Percentiles rank a stretch among this genome's conserved stretches.
phyloP scores from a whole-genome alignment of 1,140 invertebrate species.

The fruit fly (Drosophila melanogaster) region DNA sequence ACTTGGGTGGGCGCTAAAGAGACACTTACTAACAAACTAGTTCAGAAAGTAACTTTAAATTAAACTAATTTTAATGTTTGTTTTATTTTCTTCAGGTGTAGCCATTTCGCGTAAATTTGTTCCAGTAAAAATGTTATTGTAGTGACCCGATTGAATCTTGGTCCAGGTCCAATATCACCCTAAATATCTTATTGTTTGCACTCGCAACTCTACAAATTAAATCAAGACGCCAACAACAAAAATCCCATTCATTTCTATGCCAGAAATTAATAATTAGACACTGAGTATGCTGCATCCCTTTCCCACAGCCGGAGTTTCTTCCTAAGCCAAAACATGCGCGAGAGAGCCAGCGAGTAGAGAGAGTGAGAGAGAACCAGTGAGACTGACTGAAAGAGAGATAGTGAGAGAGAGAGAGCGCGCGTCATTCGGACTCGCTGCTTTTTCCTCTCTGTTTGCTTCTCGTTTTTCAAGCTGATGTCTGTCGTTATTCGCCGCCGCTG shows the following conservation, averaged over 20 bases:
- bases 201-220: constrained; percentile 15
- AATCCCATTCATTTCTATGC: constrained; percentile 33
- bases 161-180: neutral
- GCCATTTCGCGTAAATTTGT: too few relatives aligned
- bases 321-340: constrained; percentile 62
- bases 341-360: constrained; percentile 21
- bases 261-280: constrained; percentile 43
- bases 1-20: too few relatives aligned
- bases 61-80: neutral
- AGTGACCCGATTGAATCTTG: neutral
- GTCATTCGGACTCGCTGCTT: constrained; percentile 18
- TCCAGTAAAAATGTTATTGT: neutral
- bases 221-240: constrained; percentile 27
- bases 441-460: constrained; percentile 15
- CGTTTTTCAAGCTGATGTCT: constrained; percentile 36
- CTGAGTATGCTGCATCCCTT: constrained; percentile 8
- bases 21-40: too few relatives aligned
- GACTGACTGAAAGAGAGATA: neutral
- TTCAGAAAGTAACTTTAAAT: neutral
- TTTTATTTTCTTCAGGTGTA: neutral
- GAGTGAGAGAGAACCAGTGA: neutral
- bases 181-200: constrained; percentile 6
- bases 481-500: constrained; percentile 37
- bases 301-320: constrained; percentile 20
- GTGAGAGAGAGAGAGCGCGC: neutral